Base-by-base conservation (phyloP, 2,797 vertebrate species). In the Pteropus rufus region DNA sequence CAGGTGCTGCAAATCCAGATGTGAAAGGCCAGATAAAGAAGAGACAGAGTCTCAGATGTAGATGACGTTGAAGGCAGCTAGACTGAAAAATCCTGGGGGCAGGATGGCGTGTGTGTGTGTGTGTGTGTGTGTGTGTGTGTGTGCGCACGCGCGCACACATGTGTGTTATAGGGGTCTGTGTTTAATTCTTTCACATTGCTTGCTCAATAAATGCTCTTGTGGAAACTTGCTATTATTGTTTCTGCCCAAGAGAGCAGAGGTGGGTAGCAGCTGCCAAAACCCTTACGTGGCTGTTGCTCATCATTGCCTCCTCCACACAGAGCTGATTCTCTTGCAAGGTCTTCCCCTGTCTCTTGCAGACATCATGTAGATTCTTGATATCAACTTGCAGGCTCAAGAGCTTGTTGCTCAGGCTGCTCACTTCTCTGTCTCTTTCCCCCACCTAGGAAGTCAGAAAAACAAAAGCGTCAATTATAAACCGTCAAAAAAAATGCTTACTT, bases 271-370 rank as follows among this genome's bases (percentile, higher is more conserved):
- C 54, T 36, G 34, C n/a, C 31, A 14, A 46, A 9, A 60, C 1
- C 9, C 97, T 97, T 92, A 98, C 98, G 70, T 98, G 96, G 65
- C 75, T 76, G 65, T 85, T 64, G 31, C 93, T 93, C 73, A 87
- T 83, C 88, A 98, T 96, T 23, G 84, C 97, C 72, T 98, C 97
- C 58, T 98, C 97, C 10, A 83, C 91, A 67, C 77, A 89, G 49
- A 97, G 96, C 49, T 96, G 96, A 89, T 97, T 97, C 41, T 97
- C 96, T 87, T 98, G 91, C 75, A 98, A 97, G 46, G 88, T 94
- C 89, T 96, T 97, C 70, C 97, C 98, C 65, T 95, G 98, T 89
- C 97, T 98, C n/a, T 94, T 98, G 85, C 97, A 98, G 85, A 96
- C 97, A 77, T 98, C 97, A 72, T 98, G 98, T 46, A 98, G 95